These are phyloP conservation scores for Dinoponera quadriceps DNA, from an alignment of 1,140 invertebrate species.

Conservation along the genomic window DNA sequence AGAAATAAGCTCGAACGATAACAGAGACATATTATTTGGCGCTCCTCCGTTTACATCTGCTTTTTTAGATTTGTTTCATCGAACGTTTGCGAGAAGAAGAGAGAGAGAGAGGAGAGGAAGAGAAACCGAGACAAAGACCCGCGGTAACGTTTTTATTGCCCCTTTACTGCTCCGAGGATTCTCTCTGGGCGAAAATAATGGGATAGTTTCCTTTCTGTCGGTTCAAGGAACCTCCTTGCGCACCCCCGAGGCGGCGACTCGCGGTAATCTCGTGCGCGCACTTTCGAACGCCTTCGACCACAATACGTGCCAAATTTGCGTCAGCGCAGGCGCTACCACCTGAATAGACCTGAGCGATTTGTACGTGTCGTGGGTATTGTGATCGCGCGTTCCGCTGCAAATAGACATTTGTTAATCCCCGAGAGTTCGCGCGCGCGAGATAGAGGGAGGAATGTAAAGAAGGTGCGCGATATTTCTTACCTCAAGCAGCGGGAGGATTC, in stretches of 20 bases:
- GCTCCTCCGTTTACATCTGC: neutral
- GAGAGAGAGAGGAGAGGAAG: too few species aligned
- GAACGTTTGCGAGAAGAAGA: too few species aligned
- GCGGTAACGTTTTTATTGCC: neutral
- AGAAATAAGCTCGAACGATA: neutral
- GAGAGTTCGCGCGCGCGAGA: neutral
- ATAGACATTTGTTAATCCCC: slow-evolving; percentile 25
- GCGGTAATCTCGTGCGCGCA: neutral
- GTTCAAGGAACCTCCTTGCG: neutral
- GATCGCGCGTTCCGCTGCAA: neutral
- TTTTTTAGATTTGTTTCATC: too few species aligned
- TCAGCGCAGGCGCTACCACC: neutral
- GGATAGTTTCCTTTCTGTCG: neutral
- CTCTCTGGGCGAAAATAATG: neutral
- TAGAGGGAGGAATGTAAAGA: neutral
- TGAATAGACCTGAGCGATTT: slow-evolving; percentile 53
- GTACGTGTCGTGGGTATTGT: slow-evolving; percentile 29
- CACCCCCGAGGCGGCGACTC: neutral
- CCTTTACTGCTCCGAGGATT: neutral
- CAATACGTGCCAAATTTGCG: slow-evolving; percentile 31
- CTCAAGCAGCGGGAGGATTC: slow-evolving; percentile 16
- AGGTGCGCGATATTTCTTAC: slow-evolving; percentile 10
- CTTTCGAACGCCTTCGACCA: slow-evolving; percentile 6
- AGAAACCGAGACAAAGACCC: neutral
- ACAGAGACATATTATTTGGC: neutral